Percentiles rank a stretch among this genome's conserved stretches.
phyloP scores from a whole-genome alignment of 2,797 vertebrate species.

The Tenualosa ilisha region DNA sequence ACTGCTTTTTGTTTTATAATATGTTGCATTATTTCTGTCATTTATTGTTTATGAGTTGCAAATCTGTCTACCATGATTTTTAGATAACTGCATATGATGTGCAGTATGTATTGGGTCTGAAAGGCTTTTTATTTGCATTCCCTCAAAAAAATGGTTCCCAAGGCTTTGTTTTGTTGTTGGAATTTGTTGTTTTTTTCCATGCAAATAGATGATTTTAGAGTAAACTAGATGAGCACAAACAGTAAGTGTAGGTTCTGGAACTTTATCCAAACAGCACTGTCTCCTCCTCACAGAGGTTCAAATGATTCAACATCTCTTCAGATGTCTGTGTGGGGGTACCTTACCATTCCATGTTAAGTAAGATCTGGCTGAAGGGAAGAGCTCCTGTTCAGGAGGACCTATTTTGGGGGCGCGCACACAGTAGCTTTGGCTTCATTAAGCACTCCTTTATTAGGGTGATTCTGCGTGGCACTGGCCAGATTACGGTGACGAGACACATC shows the following conservation, averaged over 20 bases:
- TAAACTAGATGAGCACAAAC: not conserved
- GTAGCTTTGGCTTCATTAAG: not conserved
- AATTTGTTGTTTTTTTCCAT: not conserved
- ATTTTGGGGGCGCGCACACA: not conserved
- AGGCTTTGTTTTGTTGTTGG: not conserved
- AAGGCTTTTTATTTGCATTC: not conserved
- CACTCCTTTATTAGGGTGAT: not conserved
- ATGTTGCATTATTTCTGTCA: not conserved
- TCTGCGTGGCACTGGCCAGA: not conserved
- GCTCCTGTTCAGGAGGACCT: not conserved
- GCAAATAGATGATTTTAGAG: not conserved
- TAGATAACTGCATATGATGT: not conserved
- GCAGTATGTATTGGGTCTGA: not conserved
- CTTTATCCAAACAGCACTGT: not conserved
- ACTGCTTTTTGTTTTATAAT: not conserved
- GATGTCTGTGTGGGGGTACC: not conserved
- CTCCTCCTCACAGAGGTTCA: not conserved
- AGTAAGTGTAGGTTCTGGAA: not conserved
- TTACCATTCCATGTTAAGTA: not conserved
- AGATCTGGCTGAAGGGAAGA: too few relatives aligned
- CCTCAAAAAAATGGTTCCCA: not conserved
- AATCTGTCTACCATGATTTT: not conserved
- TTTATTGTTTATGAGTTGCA: not conserved
- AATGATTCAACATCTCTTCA: not conserved
- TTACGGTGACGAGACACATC: not conserved